Evolutionary conservation across 2,113 vertebrate species (phyloP).

Genomic region (Cichladusa arquata): DNA sequence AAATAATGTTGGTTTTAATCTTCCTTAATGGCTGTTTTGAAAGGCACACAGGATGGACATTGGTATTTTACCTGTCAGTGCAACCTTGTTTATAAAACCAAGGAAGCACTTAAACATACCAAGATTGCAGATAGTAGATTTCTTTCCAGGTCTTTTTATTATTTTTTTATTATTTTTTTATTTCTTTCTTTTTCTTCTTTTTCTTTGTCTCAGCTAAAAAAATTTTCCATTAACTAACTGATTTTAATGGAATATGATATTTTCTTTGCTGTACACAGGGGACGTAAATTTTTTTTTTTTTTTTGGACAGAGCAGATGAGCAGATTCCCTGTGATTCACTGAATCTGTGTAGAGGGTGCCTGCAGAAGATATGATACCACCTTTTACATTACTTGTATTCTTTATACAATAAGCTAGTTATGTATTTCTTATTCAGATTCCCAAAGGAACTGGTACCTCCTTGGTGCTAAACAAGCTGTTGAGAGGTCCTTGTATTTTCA

Average conservation of each 20-base stretch:
- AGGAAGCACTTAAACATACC: not conserved
- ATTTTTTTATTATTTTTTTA: not conserved
- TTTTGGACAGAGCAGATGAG: not conserved
- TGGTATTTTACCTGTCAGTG: not conserved
- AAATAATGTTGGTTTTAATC: not conserved
- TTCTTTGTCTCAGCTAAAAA: not conserved
- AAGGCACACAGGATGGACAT: not conserved
- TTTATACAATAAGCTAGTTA: not conserved
- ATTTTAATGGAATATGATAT: not conserved
- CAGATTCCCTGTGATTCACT: not conserved
- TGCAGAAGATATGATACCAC: not conserved
- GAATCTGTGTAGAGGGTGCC: not conserved
- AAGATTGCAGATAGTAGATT: not conserved
- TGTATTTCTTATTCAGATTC: not conserved
- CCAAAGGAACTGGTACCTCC: not conserved
- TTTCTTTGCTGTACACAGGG: not conserved
- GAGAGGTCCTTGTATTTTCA: not conserved
- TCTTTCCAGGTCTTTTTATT: not conserved
- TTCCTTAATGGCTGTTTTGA: not conserved
- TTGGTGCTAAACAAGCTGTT: not conserved
- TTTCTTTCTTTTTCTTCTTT: not conserved
- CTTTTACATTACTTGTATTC: not conserved
- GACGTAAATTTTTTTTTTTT: not conserved
- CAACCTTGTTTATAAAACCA: not conserved
- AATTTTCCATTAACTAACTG: not conserved